These are phyloP conservation scores for Coregonus suidteri DNA, from an alignment of 2,797 vertebrate genomes.

Conservation along the genomic window DNA sequence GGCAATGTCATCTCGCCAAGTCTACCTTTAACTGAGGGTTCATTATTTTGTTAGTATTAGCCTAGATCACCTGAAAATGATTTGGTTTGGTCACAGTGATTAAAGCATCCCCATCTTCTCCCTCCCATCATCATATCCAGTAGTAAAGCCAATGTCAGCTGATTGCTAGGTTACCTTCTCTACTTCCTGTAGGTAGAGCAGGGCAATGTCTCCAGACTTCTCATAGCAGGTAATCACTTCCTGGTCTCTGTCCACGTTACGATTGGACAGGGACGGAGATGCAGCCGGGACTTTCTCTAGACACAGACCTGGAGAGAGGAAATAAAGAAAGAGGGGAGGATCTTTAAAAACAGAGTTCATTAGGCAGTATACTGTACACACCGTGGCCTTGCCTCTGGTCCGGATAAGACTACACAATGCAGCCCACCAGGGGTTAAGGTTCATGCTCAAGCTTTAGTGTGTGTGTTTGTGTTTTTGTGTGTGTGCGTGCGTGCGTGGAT, in stretches of 20 bases:
- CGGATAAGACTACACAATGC: neutral
- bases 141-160: neutral
- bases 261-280: constrained; percentile 63
- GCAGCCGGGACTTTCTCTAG: constrained; percentile 66
- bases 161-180: constrained; percentile 81
- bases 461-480: neutral
- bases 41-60: neutral
- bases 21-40: neutral
- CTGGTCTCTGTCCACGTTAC: constrained; percentile 85
- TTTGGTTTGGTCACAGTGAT: neutral
- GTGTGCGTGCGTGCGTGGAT: neutral
- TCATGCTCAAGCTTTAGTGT: neutral
- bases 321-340: no score
- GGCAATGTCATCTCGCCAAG: no score
- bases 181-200: constrained; percentile 96
- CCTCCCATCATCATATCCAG: neutral
- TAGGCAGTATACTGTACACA: neutral
- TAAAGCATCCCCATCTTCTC: neutral
- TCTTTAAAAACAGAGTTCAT: neutral
- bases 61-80: neutral
- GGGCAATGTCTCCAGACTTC: constrained; percentile 96
- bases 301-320: constrained; percentile 61
- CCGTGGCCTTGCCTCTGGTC: neutral
- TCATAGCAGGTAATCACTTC: constrained; percentile 96
- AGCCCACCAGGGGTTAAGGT: neutral